Evolutionary conservation across 2,888 invertebrate genomes (phyloP), one percentile per base, ranked within the genome.

Genomic region (Rhagonycha lutea): DNA sequence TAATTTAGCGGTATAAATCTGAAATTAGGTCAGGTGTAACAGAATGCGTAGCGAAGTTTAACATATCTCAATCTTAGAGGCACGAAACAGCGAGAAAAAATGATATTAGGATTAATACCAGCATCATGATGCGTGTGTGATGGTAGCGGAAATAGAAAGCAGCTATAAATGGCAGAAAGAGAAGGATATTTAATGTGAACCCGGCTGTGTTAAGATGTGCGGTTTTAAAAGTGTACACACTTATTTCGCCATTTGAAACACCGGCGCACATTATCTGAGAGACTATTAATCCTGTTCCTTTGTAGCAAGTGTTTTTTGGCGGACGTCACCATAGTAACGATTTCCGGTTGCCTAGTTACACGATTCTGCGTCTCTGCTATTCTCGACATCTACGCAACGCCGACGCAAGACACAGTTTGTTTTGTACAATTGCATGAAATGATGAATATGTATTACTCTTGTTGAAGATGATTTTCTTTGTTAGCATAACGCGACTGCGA

Each of bases 221-320:
- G 78, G 78, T 79, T 76, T 80, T 79, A 76, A 80, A 80, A 81
- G 80, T 79, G 81, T 81, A 84, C 84, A 85, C 83, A 86, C 84
- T 86, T 85, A 86, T 85, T 86, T 85, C 82, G 83, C 85, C 85
- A 86, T 86, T 86, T 84, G 84, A 84, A 85, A 86, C 86, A 86
- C 85, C 85, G 85, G 85, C 85, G 83, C 85, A 83, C 85, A 87
- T 87, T 87, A 87, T 86, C 86, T 85, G 84, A 81, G 83, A 86
- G 86, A 85, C 87, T 86, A 86, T 87, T 87, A 86, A 86, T 86
- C 86, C 86, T 83, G 83, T 83, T 86, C 85, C 86, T 87, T 87
- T 87, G 86, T 87, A 86, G 84, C 83, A 85, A 86, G 86, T 86
- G 86, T 87, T 87, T 87, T 87, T 87, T 85, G 86, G 87, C 84